Conservation (phyloP, 2,113 vertebrate species). For the Hylia prasina region DNA sequence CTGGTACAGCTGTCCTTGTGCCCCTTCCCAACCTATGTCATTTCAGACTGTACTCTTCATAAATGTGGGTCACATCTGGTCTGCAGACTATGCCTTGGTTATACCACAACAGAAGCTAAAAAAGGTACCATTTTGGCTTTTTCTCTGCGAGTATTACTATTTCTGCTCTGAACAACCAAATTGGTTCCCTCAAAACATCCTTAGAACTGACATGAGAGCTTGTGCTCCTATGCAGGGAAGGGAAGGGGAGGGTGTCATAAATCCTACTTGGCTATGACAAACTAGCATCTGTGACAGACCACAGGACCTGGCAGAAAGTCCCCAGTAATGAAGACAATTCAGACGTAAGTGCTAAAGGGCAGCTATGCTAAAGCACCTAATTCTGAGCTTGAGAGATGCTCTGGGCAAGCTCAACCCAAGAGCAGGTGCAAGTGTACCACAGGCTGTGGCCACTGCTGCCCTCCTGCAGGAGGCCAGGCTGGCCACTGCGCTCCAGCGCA, state of each 20-base stretch:
- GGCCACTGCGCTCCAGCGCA: fast-evolving
- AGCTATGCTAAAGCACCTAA: not conserved
- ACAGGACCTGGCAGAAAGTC: conserved; percentile 9
- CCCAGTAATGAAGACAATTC: not conserved
- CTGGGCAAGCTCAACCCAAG: not conserved
- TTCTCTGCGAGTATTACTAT: not conserved
- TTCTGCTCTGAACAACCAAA: not conserved
- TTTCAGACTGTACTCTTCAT: not conserved
- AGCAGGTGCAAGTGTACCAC: not conserved
- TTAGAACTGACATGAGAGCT: not conserved
- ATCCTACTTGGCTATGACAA: not conserved
- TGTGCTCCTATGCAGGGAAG: fast-evolving
- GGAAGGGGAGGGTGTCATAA: not conserved
- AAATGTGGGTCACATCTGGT: not conserved
- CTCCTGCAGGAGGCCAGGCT: not conserved
- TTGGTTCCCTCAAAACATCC: not conserved
- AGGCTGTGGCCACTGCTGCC: not conserved
- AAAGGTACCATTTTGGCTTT: not conserved
- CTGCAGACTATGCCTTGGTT: not conserved
- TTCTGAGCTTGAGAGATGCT: not conserved
- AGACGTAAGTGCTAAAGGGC: not conserved
- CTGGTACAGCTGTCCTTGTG: not conserved
- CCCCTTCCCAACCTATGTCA: not conserved
- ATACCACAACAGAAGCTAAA: not conserved
- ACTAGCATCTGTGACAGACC: not conserved